Percentiles rank a stretch among this genome's conserved stretches.
phyloP scores from a whole-genome alignment of 2,113 vertebrate species.

The Tiliqua scincoides region DNA sequence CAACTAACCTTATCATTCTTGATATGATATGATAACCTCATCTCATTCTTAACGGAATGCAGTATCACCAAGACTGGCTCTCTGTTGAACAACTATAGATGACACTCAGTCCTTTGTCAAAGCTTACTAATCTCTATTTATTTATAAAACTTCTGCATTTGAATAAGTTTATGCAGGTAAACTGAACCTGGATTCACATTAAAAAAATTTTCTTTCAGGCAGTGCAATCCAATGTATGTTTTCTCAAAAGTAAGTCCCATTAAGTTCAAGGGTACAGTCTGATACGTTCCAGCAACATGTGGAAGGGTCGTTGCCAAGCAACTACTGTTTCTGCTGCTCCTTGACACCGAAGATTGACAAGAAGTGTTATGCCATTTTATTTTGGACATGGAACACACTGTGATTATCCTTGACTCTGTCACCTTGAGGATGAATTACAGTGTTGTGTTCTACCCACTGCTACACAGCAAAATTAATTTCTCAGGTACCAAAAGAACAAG shows the following conservation, averaged over 20 bases:
- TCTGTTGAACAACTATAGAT: not conserved
- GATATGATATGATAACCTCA: no score
- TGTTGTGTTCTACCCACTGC: not conserved
- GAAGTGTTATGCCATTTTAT: not conserved
- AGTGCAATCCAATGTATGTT: no score
- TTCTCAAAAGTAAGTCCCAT: no score
- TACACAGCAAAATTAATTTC: conserved; percentile 2
- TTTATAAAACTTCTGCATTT: not conserved
- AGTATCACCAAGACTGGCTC: not conserved
- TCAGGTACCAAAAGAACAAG: not conserved
- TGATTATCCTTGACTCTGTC: conserved; percentile 16
- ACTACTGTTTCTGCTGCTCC: not conserved
- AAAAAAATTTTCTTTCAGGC: not conserved
- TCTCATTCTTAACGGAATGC: no score
- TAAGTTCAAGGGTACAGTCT: not conserved
- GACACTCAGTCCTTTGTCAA: not conserved
- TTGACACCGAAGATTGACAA: conserved; percentile 4
- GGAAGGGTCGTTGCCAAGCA: not conserved
- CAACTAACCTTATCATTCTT: no score
- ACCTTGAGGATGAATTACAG: not conserved
- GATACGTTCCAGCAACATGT: not conserved
- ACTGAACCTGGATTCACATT: not conserved
- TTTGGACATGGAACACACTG: not conserved
- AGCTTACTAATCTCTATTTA: not conserved
- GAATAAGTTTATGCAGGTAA: not conserved